These are phyloP conservation scores for Perodicticus potto DNA, from an alignment of 2,797 vertebrate genomes.

Conservation along the genomic window DNA sequence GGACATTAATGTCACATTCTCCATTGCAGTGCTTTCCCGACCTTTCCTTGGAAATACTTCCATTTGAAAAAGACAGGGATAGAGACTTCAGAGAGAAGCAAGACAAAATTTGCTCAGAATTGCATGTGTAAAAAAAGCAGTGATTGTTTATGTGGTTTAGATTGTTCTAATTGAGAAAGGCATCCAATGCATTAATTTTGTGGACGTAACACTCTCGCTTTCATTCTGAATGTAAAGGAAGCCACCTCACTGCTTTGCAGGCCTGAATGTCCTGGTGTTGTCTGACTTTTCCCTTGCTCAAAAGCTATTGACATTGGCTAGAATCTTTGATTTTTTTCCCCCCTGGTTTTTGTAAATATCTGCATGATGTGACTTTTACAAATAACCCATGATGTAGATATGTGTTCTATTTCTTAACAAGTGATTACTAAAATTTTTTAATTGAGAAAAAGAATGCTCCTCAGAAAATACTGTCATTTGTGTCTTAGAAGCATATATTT, in stretches of 20 bases:
- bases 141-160: not conserved
- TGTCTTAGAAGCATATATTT: not conserved
- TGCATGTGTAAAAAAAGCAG: not conserved
- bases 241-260: not conserved
- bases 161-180: not conserved
- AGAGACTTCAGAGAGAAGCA: not conserved
- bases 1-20: not conserved
- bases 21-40: not conserved
- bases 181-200: not conserved
- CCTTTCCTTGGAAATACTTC: not conserved
- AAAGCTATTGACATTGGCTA: not conserved
- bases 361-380: not conserved
- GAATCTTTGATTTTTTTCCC: not conserved
- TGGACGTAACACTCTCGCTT: accelerated
- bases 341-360: not conserved
- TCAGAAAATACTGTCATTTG: not conserved
- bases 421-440: not conserved
- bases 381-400: not conserved
- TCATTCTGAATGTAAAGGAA: not conserved
- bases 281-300: not conserved
- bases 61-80: not conserved
- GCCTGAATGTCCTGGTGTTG: not conserved
- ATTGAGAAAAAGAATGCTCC: not conserved
- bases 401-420: not conserved
- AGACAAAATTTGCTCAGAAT: not conserved